A percentile compares a stretch with the other conserved stretches of the same genome.
These are phyloP conservation scores for Astreopora myriophthalma DNA, from an alignment of 64 coral and sea anemone genomes.

Conservation along the genomic window DNA sequence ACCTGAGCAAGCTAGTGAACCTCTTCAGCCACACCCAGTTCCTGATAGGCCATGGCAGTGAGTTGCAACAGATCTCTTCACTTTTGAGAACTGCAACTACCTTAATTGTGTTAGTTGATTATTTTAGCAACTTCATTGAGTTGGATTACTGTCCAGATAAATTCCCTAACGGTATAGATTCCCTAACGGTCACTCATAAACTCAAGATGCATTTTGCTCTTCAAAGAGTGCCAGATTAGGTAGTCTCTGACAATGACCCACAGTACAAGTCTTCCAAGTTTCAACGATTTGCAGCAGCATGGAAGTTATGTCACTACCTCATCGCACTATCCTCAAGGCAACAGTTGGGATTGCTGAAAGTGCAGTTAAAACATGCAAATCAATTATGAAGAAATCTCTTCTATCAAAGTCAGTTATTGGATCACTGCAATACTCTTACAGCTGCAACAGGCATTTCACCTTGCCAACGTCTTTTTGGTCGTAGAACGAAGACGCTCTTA, in stretches of 20 bases:
- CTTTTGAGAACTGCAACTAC: conserved; percentile 14
- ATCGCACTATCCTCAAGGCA: conserved; percentile 37
- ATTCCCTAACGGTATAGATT: no score
- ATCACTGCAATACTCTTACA: conserved; percentile 38
- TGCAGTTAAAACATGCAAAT: conserved; percentile 51
- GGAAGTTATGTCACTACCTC: conserved; percentile 57
- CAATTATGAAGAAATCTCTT: conserved; percentile 48
- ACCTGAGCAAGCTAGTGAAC: conserved; percentile 50
- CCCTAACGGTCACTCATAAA: no score
- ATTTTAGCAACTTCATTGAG: conserved; percentile 1
- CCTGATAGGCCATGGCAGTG: conserved; percentile 43
- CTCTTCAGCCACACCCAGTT: conserved; percentile 56
- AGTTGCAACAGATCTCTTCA: conserved; percentile 37
- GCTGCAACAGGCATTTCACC: conserved; percentile 34
- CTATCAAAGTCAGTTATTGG: conserved; percentile 45
- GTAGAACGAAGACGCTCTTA: conserved; percentile 5
- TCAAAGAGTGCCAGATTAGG: neutral
- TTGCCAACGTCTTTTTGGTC: conserved; percentile 44
- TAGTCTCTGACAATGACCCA: neutral
- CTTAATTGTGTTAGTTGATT: conserved; percentile 41
- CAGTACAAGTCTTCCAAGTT: neutral
- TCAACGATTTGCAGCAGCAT: conserved; percentile 37
- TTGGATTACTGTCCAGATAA: no score
- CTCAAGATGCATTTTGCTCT: no score
- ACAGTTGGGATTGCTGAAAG: conserved; percentile 49